Conservation (phyloP, 2,797 vertebrate genomes). For the Uromys caudimaculatus region DNA sequence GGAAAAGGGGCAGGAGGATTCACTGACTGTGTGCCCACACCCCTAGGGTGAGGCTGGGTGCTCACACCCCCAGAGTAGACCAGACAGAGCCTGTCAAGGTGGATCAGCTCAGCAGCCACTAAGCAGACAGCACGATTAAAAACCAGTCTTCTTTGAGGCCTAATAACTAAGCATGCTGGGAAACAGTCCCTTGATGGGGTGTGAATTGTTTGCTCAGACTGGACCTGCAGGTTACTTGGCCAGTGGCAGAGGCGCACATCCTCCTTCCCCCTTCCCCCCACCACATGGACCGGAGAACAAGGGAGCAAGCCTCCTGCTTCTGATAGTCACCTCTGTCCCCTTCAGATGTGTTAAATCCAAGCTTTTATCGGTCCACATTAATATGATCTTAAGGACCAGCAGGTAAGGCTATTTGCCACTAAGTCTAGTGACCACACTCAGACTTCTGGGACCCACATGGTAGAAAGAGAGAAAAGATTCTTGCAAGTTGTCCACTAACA, state of each 20-base stretch:
- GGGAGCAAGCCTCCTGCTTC: neutral
- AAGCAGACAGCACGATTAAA: neutral
- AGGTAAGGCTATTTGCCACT: neutral
- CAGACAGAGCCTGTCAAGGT: neutral
- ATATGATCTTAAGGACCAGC: neutral
- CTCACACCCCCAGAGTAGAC: neutral
- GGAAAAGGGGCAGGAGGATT: neutral
- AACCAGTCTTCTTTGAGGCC: neutral
- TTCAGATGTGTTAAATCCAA: slow-evolving; percentile 1
- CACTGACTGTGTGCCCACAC: neutral
- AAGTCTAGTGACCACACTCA: neutral
- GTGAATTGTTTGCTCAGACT: neutral
- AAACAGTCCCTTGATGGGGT: neutral
- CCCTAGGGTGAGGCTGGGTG: neutral
- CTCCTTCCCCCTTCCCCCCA: no score
- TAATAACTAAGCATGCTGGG: neutral
- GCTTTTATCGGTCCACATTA: neutral
- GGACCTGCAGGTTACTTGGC: neutral
- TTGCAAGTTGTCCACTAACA: neutral
- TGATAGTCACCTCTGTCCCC: neutral
- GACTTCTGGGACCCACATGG: neutral
- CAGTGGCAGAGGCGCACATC: neutral
- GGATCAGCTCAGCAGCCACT: neutral
- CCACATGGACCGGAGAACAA: neutral
- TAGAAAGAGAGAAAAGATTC: neutral